Evolutionary conservation across 2,797 vertebrate species (phyloP), one percentile per base, ranked within the genome.

Genomic region (Esox masquinongy): DNA sequence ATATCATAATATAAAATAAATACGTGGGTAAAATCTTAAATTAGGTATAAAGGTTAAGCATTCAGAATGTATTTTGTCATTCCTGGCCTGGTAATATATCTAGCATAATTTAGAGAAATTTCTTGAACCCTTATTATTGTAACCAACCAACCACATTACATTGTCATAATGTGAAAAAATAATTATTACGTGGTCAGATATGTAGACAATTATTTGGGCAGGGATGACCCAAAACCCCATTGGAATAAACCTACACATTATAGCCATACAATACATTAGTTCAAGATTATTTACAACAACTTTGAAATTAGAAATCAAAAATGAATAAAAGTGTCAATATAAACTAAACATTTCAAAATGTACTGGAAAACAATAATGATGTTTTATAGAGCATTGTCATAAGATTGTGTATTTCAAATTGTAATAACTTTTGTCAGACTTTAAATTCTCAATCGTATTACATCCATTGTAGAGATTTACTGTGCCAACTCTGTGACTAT

Each of bases 111-210:
- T 82, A 84, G 84, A 64, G 82, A 80, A 79, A 79, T 17, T 80
- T 9, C 15, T 39, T 75, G 68, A 43, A 82, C 47, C 31, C 76
- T 79, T 5, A 17, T 82, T 76, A 80, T 82, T 75, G 59, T 59
- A 84, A 51, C 29, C 49, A 68, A 66, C 63, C 17, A 34, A 66
- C 79, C 24, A 84, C 81, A 72, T 85, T 80, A 85, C 82, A 82
- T 79, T 78, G 82, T 85, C 82, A 80, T 31, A 74, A 78, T 83
- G 83, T 15, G 84, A 83, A 88, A 80, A 75, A 76, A 83, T 39
- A 74, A 89, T 87, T 43, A 43, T 43, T 3, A 43, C 5, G 1
- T 31, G 81, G 85, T 89, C 85, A 91, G 89, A 89, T 86, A 74
- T 79, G 80, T 77, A 66, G 79, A 87, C 76, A 80, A 80, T 80